These are phyloP conservation scores for Catocala fraxini DNA, from an alignment of 2,888 invertebrate genomes.

Conservation along the genomic window DNA sequence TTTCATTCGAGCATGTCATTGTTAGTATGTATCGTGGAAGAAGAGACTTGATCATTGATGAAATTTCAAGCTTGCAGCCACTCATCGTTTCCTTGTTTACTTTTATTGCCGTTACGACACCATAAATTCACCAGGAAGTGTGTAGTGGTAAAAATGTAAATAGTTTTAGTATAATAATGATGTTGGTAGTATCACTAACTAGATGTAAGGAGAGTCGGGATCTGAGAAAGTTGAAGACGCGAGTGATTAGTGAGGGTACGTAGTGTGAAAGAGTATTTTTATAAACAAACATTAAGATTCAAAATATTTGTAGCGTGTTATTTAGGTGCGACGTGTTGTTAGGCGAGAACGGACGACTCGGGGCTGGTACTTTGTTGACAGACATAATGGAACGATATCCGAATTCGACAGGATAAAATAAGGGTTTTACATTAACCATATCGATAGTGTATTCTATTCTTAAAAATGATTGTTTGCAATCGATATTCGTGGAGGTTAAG, in stretches of 20 bases:
- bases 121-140: conserved; percentile 79
- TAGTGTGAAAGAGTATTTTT: conserved; percentile 79
- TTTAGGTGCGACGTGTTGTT: conserved; percentile 72
- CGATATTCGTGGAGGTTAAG: conserved; percentile 79
- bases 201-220: conserved; percentile 76
- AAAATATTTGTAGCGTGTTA: conserved; percentile 80
- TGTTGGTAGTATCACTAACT: conserved; percentile 75
- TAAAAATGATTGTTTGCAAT: conserved; percentile 75
- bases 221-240: conserved; percentile 65
- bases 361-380: conserved; percentile 63
- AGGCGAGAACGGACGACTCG: conserved; percentile 52
- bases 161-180: conserved; percentile 74
- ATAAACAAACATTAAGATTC: conserved; percentile 76
- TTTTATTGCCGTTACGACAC: conserved; percentile 60
- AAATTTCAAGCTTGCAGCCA: conserved; percentile 81
- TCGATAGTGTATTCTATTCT: conserved; percentile 76
- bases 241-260: conserved; percentile 58
- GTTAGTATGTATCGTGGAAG: conserved; percentile 38
- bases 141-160: conserved; percentile 77
- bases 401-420: conserved; percentile 73
- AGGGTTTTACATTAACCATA: conserved; percentile 81
- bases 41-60: conserved; percentile 79
- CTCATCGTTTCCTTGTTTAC: conserved; percentile 65
- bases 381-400: conserved; percentile 64
- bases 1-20: conserved; percentile 49